phyloP scores from a whole-genome alignment of 2,888 invertebrate species.

The Drosophila tanythrix region DNA sequence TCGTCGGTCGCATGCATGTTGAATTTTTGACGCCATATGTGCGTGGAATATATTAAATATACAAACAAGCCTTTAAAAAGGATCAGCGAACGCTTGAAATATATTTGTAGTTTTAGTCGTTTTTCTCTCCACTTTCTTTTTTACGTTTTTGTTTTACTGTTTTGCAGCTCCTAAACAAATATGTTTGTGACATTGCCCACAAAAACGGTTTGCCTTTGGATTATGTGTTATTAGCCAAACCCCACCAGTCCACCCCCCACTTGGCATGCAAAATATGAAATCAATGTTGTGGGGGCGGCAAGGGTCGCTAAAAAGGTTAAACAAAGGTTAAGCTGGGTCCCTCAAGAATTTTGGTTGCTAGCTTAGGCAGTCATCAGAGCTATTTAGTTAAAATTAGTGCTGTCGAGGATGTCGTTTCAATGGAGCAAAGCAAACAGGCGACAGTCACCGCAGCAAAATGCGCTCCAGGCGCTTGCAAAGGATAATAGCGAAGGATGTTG shows the following conservation, averaged over 20 bases:
- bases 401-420: slow-evolving; percentile 75
- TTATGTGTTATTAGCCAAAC: slow-evolving; percentile 57
- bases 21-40: slow-evolving; percentile 77
- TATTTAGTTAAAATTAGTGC: slow-evolving; percentile 78
- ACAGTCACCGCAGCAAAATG: slow-evolving; percentile 34
- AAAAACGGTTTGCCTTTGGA: slow-evolving; percentile 52
- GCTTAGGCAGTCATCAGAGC: slow-evolving; percentile 70
- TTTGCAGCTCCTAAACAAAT: slow-evolving; percentile 58
- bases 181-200: slow-evolving; percentile 45
- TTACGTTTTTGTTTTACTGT: slow-evolving; percentile 14
- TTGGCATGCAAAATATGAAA: slow-evolving; percentile 57
- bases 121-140: slow-evolving; percentile 3
- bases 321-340: slow-evolving; percentile 69
- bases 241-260: not conserved
- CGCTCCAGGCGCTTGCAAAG: slow-evolving; percentile 39
- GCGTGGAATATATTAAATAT: slow-evolving; percentile 77
- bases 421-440: slow-evolving; percentile 68
- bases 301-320: slow-evolving; percentile 63
- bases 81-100: slow-evolving; percentile 38
- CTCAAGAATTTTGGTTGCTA: slow-evolving; percentile 25
- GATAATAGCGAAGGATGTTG: slow-evolving; percentile 32
- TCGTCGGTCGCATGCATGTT: slow-evolving; percentile 51
- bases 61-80: slow-evolving; percentile 63
- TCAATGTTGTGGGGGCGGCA: slow-evolving; percentile 23
- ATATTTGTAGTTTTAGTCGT: slow-evolving; percentile 44